phyloP scores from a whole-genome alignment of 2,888 invertebrate genomes.

The Timandra comae region DNA sequence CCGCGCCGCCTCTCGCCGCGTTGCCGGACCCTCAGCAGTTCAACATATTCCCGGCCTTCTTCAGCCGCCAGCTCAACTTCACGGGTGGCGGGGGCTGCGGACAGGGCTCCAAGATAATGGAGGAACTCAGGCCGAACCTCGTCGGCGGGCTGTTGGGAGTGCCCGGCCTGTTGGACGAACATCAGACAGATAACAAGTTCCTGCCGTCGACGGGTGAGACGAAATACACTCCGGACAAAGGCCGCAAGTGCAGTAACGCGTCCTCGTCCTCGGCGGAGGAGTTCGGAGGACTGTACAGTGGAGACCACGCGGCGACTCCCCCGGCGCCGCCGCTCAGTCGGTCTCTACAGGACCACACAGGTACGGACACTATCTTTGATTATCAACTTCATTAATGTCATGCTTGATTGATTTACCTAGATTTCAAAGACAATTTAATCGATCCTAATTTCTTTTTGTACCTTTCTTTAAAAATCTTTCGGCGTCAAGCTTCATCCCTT shows the following conservation, averaged over 20 bases:
- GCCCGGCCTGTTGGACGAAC: slow-evolving; percentile 87
- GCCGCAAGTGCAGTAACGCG: slow-evolving; percentile 86
- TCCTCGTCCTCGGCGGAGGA: slow-evolving; percentile 89
- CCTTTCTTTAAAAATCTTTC: no score
- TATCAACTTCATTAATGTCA: no score
- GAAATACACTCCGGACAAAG: slow-evolving; percentile 74
- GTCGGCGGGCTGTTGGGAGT: slow-evolving; percentile 87
- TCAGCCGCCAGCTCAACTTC: slow-evolving; percentile 92
- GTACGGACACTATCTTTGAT: no score
- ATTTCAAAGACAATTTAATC: no score
- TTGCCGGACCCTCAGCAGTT: slow-evolving; percentile 86
- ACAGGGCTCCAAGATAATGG: slow-evolving; percentile 88
- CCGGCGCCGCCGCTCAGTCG: slow-evolving; percentile 74
- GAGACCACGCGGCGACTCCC: slow-evolving; percentile 83
- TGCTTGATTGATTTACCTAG: no score
- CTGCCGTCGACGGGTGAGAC: slow-evolving; percentile 72
- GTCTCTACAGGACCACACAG: slow-evolving; percentile 77
- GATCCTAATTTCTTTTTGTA: no score
- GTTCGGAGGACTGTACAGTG: slow-evolving; percentile 90
- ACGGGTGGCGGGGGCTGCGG: slow-evolving; percentile 82
- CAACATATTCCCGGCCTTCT: slow-evolving; percentile 94
- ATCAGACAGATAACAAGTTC: slow-evolving; percentile 78
- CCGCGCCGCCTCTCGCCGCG: slow-evolving; percentile 75
- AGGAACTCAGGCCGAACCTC: slow-evolving; percentile 89
- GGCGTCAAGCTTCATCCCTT: no score